Conservation (phyloP, 2,888 invertebrate species). For the Trissonchulus latispiculum region DNA sequence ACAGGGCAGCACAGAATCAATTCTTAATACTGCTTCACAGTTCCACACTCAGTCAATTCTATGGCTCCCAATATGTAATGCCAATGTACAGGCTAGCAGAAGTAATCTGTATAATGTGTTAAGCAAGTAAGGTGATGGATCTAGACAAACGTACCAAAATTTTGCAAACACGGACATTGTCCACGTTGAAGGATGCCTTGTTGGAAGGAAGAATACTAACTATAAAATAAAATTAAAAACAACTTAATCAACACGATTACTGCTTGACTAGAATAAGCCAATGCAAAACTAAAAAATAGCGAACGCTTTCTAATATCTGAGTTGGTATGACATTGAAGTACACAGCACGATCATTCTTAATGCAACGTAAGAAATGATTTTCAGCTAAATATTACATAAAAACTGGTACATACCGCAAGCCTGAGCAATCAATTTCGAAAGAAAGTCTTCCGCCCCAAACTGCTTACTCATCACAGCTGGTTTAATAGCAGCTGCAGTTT, state of each 20-base stretch:
- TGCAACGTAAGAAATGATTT: not conserved
- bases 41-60: too few species aligned
- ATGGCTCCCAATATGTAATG: too few species aligned
- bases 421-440: slow-evolving; percentile 69
- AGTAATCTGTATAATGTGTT: not conserved
- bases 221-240: slow-evolving; percentile 25
- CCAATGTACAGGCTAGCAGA: too few species aligned
- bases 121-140: slow-evolving; percentile 14
- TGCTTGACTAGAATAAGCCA: too few species aligned
- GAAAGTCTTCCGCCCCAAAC: slow-evolving; percentile 87
- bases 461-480: slow-evolving; percentile 93
- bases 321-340: not conserved
- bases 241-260: too few species aligned
- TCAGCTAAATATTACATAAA: not conserved
- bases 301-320: not conserved
- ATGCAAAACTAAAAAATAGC: too few species aligned
- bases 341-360: not conserved
- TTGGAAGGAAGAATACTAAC: slow-evolving; percentile 37
- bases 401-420: slow-evolving; percentile 58
- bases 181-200: slow-evolving; percentile 68
- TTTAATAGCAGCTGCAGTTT: slow-evolving; percentile 60
- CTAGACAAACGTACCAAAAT: slow-evolving; percentile 52
- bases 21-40: too few species aligned
- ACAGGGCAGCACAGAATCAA: too few species aligned
- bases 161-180: slow-evolving; percentile 89